Base-by-base conservation (phyloP, 2,888 invertebrate genomes). In the Cabera pusaria region DNA sequence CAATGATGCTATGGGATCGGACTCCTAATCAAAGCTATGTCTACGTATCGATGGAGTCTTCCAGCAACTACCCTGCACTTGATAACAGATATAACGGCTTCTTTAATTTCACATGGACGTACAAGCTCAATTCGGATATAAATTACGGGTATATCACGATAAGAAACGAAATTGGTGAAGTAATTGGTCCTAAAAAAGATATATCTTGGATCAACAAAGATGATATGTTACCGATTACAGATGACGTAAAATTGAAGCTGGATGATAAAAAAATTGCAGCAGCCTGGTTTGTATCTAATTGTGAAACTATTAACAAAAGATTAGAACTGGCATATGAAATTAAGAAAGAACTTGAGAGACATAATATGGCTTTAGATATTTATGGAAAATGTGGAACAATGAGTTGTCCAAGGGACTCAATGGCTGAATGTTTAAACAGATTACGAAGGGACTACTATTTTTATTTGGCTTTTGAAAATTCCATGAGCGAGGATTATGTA, bases 41-140 rank as follows among this genome's bases (percentile, higher is more conserved):
- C 0, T 77, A 72, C 36, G 64, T 61, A 0, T 63, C 52, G 2
- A 65, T 64, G 23, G 78, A 79, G 51, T 76, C 80, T 0, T 47
- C 74, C 1, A 63, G 63, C 5, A 59, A 72, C 19, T 75, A 71
- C 37, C 74, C 76, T 0, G 44, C 63, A 0, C 66, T 66, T 25
- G 43, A 64, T 0, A 36, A 52, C 1, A 47, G 25, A 16, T 63
- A 59, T 1, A 54, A 79, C 12, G 49, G 57, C 2, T 71, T 54
- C 12, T 80, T 77, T 25, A 78, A 84, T 17, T 79, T 78, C 77
- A 80, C 83, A 0, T 83, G 79, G 81, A 80, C 83, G 0, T 84
- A 73, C 24, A 70, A 49, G 49, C 41, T 79, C 2, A 64, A 70
- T 31, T 80, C 82, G 0, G 79, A 82, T 34, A 43, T 73, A 2